These are phyloP conservation scores for Eleginops maclovinus DNA, from an alignment of 2,113 vertebrate species.

Conservation along the genomic window DNA sequence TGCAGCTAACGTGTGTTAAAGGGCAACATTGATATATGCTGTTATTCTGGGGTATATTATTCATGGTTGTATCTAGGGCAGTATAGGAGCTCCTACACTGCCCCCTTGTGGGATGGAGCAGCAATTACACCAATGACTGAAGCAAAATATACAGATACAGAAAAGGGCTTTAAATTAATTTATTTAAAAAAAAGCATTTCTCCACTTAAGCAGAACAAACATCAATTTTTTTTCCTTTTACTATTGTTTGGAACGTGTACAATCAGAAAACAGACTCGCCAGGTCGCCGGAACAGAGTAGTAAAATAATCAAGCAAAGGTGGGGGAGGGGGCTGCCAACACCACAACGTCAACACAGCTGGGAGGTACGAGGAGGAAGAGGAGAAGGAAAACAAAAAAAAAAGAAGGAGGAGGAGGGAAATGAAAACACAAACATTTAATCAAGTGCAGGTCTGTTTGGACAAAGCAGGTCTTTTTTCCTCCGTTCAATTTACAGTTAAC, in stretches of 20 bases:
- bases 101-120: constrained; percentile 25
- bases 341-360: constrained; percentile 77
- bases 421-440: constrained; percentile 67
- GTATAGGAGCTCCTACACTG: not conserved
- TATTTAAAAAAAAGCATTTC: constrained; percentile 82
- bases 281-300: constrained; percentile 64
- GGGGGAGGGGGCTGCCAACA: constrained; percentile 62
- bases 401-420: constrained; percentile 64
- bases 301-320: constrained; percentile 59
- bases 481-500: constrained; percentile 79
- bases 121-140: not conserved
- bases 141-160: not conserved
- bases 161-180: constrained; percentile 85
- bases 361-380: constrained; percentile 35
- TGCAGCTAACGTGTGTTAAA: too few species aligned
- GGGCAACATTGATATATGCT: too few species aligned
- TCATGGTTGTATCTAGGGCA: too few species aligned
- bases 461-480: constrained; percentile 79
- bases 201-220: constrained; percentile 85
- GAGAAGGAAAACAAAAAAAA: constrained; percentile 60
- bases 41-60: too few species aligned
- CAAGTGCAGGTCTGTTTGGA: constrained; percentile 89
- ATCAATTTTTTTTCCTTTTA: constrained; percentile 71
- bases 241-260: constrained; percentile 79
- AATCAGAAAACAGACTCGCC: constrained; percentile 75